phyloP scores from a whole-genome alignment of 2,113 vertebrate species.

The Tragelaphus scriptus region DNA sequence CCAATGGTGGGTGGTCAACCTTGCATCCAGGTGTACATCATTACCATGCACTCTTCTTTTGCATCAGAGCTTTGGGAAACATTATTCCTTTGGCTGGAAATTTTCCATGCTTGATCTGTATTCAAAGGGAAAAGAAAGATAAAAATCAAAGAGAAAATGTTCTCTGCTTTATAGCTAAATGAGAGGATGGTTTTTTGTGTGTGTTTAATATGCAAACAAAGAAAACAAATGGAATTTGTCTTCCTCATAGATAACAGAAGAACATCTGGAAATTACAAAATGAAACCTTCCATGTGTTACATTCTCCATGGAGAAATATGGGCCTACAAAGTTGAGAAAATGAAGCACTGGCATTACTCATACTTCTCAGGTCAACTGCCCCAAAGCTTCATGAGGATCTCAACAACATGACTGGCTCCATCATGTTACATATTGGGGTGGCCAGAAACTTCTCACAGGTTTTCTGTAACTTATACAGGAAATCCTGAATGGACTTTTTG shows the following conservation, averaged over 20 bases:
- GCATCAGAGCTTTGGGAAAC: neutral
- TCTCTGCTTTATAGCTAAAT: neutral
- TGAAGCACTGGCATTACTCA: neutral
- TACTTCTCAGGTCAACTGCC: neutral
- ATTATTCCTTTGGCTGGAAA: neutral
- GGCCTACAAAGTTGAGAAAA: neutral
- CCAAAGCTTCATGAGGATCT: neutral
- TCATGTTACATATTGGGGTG: neutral
- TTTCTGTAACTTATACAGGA: neutral
- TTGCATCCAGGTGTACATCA: neutral
- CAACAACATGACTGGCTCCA: too few relatives aligned
- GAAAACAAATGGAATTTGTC: neutral
- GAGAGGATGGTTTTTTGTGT: neutral
- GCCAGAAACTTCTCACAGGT: neutral
- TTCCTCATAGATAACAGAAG: slow-evolving; percentile 22
- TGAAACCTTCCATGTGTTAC: neutral
- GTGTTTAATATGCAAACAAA: neutral
- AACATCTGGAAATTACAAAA: slow-evolving; percentile 31
- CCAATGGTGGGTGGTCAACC: neutral
- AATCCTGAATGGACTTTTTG: neutral
- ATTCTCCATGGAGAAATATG: neutral
- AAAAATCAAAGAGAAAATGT: neutral
- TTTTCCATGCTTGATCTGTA: neutral
- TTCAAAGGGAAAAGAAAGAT: neutral
- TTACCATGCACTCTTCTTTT: neutral